Evolutionary conservation across 2,113 vertebrate species (phyloP), one percentile per base, ranked within the genome.

Genomic region (Fulica atra): DNA sequence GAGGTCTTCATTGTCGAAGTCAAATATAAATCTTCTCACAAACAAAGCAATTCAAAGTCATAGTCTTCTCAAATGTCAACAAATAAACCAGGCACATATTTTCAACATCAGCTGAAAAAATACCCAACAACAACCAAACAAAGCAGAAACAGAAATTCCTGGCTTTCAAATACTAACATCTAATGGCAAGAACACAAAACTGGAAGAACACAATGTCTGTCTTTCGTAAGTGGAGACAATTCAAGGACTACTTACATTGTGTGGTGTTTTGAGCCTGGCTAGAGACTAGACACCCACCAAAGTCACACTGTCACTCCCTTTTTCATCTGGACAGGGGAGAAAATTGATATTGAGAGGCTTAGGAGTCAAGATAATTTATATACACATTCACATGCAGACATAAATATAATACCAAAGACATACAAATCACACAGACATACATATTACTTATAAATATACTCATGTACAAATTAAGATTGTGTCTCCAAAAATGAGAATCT

Each of bases 301-400:
- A 44, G 42, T 16, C 16, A 3, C 42, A 44, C 42, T 44, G 42
- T 44, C 42, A 44, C 42, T 44, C 15, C 42, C 42, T 7, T 44
- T 44, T 44, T 44, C 42, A 44, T 44, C 16, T 44, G 42, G 42
- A 44, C 16, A 44, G 42, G 42, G 42, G 16, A 44, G 42, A 44
- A 44, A 17, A 44, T 17, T 17, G 42, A 44, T 44, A 44, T 44
- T 17, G 42, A 44, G 16, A 44, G 7, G 42, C 42, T 44, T 44
- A 44, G 42, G 42, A 44, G 42, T 44, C 8, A 7, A 44, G 15
- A 44, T 44, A 44, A 44, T 83, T 60, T 10, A 25, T 15, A 25
- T 13, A 21, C 7, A 33, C 9, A 48, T 23, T 48, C 48, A 8
- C 6, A 24, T 4, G 25, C 0, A 1, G 15, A 19, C 0, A 2